A percentile compares a stretch with the other conserved stretches of the same genome.
Conservation (phyloP, 2,113 vertebrate species). For the Leiothrix lutea region DNA sequence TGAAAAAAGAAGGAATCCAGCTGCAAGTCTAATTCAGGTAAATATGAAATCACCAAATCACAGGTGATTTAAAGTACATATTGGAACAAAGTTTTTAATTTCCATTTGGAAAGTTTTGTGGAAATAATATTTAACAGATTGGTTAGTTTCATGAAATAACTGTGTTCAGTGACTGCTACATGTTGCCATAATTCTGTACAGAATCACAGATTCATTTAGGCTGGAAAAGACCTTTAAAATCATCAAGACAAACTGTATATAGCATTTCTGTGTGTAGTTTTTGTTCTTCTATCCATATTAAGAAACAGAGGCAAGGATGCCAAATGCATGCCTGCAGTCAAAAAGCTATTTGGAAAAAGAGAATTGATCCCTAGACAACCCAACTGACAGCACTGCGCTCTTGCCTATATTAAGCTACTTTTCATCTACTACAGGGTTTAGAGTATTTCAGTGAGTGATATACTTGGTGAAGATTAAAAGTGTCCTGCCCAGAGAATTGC, state of each 20-base stretch:
- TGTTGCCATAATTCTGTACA: neutral
- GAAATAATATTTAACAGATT: neutral
- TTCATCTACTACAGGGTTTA: neutral
- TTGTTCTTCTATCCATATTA: neutral
- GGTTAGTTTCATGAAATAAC: neutral
- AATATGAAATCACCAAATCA: neutral
- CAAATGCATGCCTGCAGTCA: neutral
- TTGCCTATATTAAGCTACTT: neutral
- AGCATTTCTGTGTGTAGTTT: neutral
- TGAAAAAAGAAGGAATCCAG: constrained; percentile 96
- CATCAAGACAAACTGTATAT: neutral
- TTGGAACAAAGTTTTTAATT: neutral
- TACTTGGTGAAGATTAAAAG: neutral
- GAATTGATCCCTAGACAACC: constrained; percentile 4
- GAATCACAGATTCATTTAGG: neutral
- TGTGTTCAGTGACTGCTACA: neutral
- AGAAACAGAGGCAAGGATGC: neutral
- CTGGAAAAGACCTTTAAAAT: neutral
- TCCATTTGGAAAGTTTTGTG: neutral
- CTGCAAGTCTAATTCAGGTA: constrained; percentile 97
- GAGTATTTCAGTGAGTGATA: neutral
- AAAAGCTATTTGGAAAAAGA: neutral
- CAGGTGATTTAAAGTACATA: neutral
- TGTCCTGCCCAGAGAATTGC: neutral
- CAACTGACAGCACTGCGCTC: neutral